Conservation (phyloP, 2,797 vertebrate species). For the Chiroxiphia lanceolata region DNA sequence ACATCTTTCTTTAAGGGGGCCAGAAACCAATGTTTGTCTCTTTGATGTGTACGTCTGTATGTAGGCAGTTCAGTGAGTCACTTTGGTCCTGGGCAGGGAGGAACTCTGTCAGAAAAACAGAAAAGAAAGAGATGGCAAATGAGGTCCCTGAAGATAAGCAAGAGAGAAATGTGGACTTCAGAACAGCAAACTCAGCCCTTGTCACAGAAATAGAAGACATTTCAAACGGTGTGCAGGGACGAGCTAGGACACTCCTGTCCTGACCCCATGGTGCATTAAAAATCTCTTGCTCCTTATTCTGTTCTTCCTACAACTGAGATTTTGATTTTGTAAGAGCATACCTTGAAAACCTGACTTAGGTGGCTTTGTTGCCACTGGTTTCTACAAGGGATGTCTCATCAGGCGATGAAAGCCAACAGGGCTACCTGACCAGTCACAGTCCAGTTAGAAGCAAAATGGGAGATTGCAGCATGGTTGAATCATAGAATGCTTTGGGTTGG, state of each 20-base stretch:
- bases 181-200: not conserved
- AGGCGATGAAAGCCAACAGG: not conserved
- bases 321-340: not conserved
- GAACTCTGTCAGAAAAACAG: not conserved
- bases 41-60: not conserved
- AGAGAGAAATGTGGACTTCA: not conserved
- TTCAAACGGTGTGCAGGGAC: not conserved
- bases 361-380: not conserved
- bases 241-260: not conserved
- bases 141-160: not conserved
- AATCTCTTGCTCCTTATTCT: not conserved
- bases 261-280: not conserved
- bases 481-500: not conserved
- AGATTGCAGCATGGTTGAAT: not conserved
- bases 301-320: not conserved
- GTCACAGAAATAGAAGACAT: not conserved
- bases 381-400: not conserved
- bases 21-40: not conserved
- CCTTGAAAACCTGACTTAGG: not conserved
- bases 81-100: not conserved
- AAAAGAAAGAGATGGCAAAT: not conserved
- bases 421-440: rapidly evolving
- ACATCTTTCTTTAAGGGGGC: not conserved
- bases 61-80: not conserved
- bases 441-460: not conserved